Base-by-base conservation (phyloP, 2,113 vertebrate genomes). In the Hystrix cristata region DNA sequence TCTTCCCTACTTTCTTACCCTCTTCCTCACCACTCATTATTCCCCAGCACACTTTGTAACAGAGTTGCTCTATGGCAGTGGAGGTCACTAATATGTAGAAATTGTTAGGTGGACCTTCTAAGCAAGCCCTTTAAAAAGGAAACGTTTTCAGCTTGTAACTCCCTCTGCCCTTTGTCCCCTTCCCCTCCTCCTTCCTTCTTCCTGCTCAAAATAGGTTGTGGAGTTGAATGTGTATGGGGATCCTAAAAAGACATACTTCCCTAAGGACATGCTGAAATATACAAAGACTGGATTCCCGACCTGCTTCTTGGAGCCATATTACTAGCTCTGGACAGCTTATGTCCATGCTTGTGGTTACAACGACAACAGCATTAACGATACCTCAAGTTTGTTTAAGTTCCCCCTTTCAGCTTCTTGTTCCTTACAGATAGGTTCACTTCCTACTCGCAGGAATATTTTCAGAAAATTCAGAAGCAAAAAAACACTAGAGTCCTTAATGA, bases 381-480 rank as follows among this genome's bases (percentile, higher is more conserved):
- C 31, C n/a, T 31, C 5, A 55, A 55, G 92, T 80, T 86, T 95
- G 83, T 82, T 79, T 96, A n/a, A 16, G 7, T 34, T 80, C 46
- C 48, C 23, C 81, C 43, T 91, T 86, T 69, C 4, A 27, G 71
- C 65, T 95, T 96, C 72, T 74, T 89, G 4, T 74, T 97, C 86
- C 43, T 76, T 84, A 65, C 3, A 90, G 57, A 81, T 16, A 90
- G 19, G 60, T 71, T 85, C 18, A 69, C 79, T 92, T 96, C 48
- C 71, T 96, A 72, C 29, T 90, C 91, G 71, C 3, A 38, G 90
- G 57, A 94, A 65, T 94, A 89, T 91, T 90, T 95, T 51, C 19
- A 87, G 78, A 94, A 96, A 91, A 95, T 89, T 92, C 91, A 95
- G 79, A 94, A 91, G 65, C 71, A 95, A 94, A 96, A 59, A 94